Conservation (phyloP, 35 echinoderm and acorn worm genomes). For the Amphiura filiformis region DNA sequence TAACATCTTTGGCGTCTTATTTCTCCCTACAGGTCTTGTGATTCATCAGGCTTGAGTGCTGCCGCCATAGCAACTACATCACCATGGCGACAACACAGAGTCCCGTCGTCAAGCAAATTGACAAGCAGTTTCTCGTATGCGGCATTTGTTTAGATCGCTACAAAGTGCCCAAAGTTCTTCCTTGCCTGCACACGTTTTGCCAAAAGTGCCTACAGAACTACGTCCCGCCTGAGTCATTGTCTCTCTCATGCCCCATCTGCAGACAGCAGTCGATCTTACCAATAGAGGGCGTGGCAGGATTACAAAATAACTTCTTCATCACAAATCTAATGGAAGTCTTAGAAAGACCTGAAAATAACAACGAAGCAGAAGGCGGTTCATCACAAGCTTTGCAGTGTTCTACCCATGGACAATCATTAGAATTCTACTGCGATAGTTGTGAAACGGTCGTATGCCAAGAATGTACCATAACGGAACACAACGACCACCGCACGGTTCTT, state of each 20-base stretch:
- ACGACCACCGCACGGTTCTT: slow-evolving; percentile 76
- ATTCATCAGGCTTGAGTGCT: slow-evolving; percentile 28
- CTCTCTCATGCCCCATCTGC: slow-evolving; percentile 88
- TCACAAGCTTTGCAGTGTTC: slow-evolving; percentile 14
- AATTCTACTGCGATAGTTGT: slow-evolving; percentile 74
- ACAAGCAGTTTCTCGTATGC: slow-evolving; percentile 95
- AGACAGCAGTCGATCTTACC: slow-evolving; percentile 94
- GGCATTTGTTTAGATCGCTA: slow-evolving; percentile 97
- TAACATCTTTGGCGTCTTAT: not conserved
- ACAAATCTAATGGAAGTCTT: slow-evolving; percentile 98
- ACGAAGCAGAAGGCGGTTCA: slow-evolving; percentile 46
- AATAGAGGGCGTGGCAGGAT: slow-evolving; percentile 73
- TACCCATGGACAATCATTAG: slow-evolving; percentile 1
- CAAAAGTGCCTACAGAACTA: slow-evolving; percentile 98
- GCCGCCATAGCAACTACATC: slow-evolving; percentile 24
- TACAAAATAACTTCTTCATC: slow-evolving; percentile 97
- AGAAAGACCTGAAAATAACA: slow-evolving; percentile 90
- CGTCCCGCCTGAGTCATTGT: slow-evolving; percentile 80
- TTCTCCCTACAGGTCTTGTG: slow-evolving; percentile 5
- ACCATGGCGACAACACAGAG: slow-evolving; percentile 91
- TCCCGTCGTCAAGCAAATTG: slow-evolving; percentile 98
- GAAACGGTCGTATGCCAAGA: slow-evolving; percentile 90
- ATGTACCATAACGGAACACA: slow-evolving; percentile 86
- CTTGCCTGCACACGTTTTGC: slow-evolving; percentile 98
- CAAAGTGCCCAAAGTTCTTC: slow-evolving; percentile 83